Percentiles rank a stretch among this genome's conserved stretches.
phyloP scores from a whole-genome alignment of 2,113 vertebrate genomes.

The Calonectris borealis region DNA sequence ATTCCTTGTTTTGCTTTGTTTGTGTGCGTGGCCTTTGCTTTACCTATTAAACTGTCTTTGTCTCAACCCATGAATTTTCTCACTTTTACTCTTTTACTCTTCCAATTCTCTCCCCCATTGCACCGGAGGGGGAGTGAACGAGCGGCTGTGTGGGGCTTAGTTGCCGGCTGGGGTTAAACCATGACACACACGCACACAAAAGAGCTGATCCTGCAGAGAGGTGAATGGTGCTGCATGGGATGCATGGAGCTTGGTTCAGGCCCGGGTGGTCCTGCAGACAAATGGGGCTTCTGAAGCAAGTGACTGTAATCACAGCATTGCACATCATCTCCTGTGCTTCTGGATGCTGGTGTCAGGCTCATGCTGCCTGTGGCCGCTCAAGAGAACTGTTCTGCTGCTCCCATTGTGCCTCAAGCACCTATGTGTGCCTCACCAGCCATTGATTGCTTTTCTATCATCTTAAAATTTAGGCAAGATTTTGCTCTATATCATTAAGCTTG shows the following conservation, averaged over 20 bases:
- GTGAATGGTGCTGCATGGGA: background rate
- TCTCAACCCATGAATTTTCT: too few species aligned
- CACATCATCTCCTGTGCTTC: background rate
- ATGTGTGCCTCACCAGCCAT: background rate
- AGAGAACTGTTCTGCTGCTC: background rate
- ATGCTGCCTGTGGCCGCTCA: accelerated
- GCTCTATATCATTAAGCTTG: background rate
- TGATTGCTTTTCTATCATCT: background rate
- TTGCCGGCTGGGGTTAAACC: too few species aligned
- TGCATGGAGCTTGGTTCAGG: background rate
- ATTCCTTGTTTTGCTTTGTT: too few species aligned
- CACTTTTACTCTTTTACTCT: too few species aligned
- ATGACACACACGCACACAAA: background rate
- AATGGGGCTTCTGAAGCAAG: background rate
- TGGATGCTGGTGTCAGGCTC: background rate
- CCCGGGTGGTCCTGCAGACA: background rate
- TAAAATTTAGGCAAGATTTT: background rate
- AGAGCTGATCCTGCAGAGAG: background rate
- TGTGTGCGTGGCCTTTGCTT: too few species aligned
- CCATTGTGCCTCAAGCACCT: background rate
- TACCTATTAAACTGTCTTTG: too few species aligned
- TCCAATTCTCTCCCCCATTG: too few species aligned
- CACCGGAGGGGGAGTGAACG: too few species aligned
- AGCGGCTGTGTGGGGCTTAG: too few species aligned
- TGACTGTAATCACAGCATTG: background rate